Percentiles rank a stretch among this genome's conserved stretches.
Evolutionary conservation across 1,140 invertebrate genomes (phyloP).

Genomic region (Drosophila sp.): DNA sequence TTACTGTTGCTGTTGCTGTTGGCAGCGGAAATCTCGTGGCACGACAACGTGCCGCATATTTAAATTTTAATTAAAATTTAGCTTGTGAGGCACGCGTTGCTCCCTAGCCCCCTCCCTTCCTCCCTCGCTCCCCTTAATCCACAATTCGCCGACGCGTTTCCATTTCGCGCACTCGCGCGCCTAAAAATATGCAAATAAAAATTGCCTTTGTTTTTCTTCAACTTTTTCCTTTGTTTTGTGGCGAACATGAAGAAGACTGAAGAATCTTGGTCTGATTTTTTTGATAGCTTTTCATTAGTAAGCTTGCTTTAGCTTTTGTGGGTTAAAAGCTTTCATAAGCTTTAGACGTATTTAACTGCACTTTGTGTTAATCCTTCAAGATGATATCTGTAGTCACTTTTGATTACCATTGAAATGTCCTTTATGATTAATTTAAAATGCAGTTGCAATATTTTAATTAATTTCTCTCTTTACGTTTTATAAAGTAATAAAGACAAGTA

Average conservation of each 20-base stretch:
- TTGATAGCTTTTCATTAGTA: constrained; percentile 42
- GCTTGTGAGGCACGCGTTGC: constrained; percentile 43
- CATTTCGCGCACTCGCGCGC: constrained; percentile 65
- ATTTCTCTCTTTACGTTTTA: no score
- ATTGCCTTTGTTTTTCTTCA: constrained; percentile 40
- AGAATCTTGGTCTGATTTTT: constrained; percentile 54
- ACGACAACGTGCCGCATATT: constrained; percentile 72
- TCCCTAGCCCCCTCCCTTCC: background rate
- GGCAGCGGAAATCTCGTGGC: constrained; percentile 44
- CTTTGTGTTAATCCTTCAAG: constrained; percentile 32
- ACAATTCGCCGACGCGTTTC: constrained; percentile 31
- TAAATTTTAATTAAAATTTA: constrained; percentile 80
- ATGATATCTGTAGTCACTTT: constrained; percentile 4
- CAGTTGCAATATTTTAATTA: background rate
- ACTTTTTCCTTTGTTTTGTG: background rate
- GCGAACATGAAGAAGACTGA: background rate
- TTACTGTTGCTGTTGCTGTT: background rate
- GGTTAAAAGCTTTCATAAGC: constrained; percentile 33
- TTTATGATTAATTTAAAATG: background rate
- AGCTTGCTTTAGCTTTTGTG: constrained; percentile 21
- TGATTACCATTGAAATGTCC: background rate
- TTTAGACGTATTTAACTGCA: constrained; percentile 31
- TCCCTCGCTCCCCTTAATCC: background rate
- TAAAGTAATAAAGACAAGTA: no score
- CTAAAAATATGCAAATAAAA: constrained; percentile 79